Evolutionary conservation across 2,888 invertebrate genomes (phyloP).

Genomic region (Sphaerophoria rueppellii): DNA sequence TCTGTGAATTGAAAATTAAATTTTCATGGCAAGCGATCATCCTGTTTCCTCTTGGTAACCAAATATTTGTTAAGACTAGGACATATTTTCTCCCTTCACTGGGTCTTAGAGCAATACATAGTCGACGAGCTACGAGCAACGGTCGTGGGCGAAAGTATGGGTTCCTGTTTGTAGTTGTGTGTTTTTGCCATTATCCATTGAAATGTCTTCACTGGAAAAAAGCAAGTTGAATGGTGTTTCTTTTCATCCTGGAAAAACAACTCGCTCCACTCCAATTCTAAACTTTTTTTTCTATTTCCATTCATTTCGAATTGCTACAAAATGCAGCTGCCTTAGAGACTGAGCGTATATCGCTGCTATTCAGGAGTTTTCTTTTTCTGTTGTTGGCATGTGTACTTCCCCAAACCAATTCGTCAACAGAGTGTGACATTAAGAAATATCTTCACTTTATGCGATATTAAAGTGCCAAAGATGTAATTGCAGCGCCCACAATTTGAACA

Average conservation of each 20-base stretch:
- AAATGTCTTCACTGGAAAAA: slow-evolving; percentile 43
- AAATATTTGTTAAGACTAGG: slow-evolving; percentile 58
- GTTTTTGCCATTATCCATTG: slow-evolving; percentile 57
- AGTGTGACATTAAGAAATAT: slow-evolving; percentile 71
- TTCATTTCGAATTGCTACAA: slow-evolving; percentile 7
- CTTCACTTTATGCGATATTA: slow-evolving; percentile 50
- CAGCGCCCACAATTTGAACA: slow-evolving; percentile 53
- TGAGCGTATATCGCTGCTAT: slow-evolving; percentile 24
- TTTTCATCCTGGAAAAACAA: slow-evolving; percentile 43
- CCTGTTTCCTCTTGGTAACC: slow-evolving; percentile 44
- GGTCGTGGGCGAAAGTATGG: background rate
- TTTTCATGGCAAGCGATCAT: slow-evolving; percentile 65
- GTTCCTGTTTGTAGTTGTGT: slow-evolving; percentile 19
- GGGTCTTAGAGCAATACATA: background rate
- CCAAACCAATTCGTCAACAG: background rate
- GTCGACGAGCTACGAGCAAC: background rate
- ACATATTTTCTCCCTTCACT: background rate
- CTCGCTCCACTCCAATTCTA: background rate
- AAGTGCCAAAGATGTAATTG: slow-evolving; percentile 72
- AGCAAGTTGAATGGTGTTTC: slow-evolving; percentile 19
- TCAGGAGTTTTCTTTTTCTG: slow-evolving; percentile 38
- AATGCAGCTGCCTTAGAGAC: slow-evolving; percentile 4
- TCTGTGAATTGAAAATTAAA: slow-evolving; percentile 64
- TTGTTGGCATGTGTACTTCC: background rate
- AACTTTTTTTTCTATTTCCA: background rate